Evolutionary conservation across 2,888 invertebrate genomes (phyloP), one percentile per base, ranked within the genome.

Genomic region (Perdita meconis): DNA sequence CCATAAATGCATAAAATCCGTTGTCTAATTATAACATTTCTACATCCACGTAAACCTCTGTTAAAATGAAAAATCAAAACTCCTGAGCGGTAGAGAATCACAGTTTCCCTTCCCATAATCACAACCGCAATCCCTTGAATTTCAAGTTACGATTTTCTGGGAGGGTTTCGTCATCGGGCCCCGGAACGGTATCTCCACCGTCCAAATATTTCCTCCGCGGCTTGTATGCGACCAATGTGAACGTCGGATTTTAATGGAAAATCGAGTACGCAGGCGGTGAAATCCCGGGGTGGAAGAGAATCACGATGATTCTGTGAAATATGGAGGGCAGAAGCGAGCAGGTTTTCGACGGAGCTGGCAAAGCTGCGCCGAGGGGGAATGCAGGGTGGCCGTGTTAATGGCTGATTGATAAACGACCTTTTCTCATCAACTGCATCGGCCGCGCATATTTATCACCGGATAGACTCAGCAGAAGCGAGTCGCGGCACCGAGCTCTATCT

Each of bases 371-470:
- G n/a, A n/a, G 72, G 74, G 44, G 47, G 42, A 57, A 50, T 55
- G 84, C 69, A 67, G 76, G 83, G n/a, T n/a, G 81, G 78, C 75
- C 75, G 86, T 81, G 87, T 87, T 88, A 89, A 87, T 89, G 87
- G 85, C 70, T 83, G 86, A 88, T 87, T 88, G 89, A 89, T 87
- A 86, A 89, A 89, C 86, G 89, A 87, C 80, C 86, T 80, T 73
- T 73, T 89, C 86, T 86, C 81, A 82, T 86, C 85, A 85, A 81
- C 75, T 82, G 76, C 81, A 83, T 81, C 85, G 83, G 68, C 79
- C 83, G 80, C 83, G 80, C 86, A 82, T 87, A 87, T 86, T 86
- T 87, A 86, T 86, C 86, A 83, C 61, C 60, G 66, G 44, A 71
- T 74, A 30, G 68, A 78, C 77, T 80, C 83, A 80, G 82, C 77